A percentile compares a stretch with the other conserved stretches of the same genome.
Evolutionary conservation across 2,888 invertebrate species (phyloP).

Genomic region (Drosophila atripex): DNA sequence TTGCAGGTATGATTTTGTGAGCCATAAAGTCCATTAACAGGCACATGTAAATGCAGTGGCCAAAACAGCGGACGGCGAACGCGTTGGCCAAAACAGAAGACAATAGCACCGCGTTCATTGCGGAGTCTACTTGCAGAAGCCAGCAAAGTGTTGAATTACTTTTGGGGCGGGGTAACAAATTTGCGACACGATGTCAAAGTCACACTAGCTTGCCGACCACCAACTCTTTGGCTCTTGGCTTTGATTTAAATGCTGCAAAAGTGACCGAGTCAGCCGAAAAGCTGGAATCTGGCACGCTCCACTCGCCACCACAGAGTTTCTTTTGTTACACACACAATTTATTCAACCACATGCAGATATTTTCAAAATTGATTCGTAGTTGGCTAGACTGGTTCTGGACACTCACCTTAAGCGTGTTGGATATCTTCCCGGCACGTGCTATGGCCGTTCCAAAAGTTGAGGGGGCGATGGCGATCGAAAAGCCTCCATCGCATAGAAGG

Average conservation of each 20-base stretch:
- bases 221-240: slow-evolving; percentile 44
- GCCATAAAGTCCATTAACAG: slow-evolving; percentile 73
- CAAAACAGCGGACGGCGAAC: slow-evolving; percentile 14
- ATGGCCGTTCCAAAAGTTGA: slow-evolving; percentile 84
- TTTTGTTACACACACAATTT: slow-evolving; percentile 19
- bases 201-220: slow-evolving; percentile 38
- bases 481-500: slow-evolving; percentile 56
- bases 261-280: slow-evolving; percentile 37
- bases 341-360: slow-evolving; percentile 2
- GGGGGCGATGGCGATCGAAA: slow-evolving; percentile 82
- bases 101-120: slow-evolving; percentile 41
- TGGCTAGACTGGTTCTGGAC: slow-evolving; percentile 3
- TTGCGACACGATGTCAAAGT: slow-evolving; percentile 71
- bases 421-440: slow-evolving; percentile 83
- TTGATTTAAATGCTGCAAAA: slow-evolving; percentile 45
- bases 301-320: slow-evolving; percentile 13
- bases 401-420: slow-evolving; percentile 83
- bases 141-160: slow-evolving; percentile 53
- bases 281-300: slow-evolving; percentile 34
- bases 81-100: slow-evolving; percentile 28
- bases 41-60: slow-evolving; percentile 63
- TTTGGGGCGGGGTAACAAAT: slow-evolving; percentile 58
- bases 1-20: slow-evolving; percentile 12
- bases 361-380: not conserved
- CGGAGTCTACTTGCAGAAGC: slow-evolving; percentile 26